Conservation (phyloP, 2,888 invertebrate species). For the Crioceris asparagi region DNA sequence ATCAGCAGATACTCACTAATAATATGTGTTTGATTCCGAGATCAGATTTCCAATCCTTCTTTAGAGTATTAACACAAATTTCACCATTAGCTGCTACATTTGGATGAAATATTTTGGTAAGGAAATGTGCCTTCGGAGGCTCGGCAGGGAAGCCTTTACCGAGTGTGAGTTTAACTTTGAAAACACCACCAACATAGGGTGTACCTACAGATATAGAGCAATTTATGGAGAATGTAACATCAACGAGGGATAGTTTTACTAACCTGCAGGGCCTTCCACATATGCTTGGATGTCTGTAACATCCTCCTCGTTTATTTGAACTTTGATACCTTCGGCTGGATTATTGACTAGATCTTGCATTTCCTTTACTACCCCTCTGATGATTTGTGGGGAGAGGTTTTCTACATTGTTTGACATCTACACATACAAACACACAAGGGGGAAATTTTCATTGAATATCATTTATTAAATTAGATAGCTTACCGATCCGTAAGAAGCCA, state of each 20-base stretch:
- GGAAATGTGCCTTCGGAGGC: constrained; percentile 87
- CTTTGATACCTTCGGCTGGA: constrained; percentile 86
- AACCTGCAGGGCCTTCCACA: constrained; percentile 70
- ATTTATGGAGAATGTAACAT: neutral
- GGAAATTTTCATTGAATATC: neutral
- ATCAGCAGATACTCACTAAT: constrained; percentile 47
- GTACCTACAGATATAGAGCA: constrained; percentile 49
- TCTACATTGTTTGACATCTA: constrained; percentile 80
- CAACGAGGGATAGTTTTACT: neutral
- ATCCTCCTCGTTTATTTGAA: constrained; percentile 83
- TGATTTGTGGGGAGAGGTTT: constrained; percentile 88
- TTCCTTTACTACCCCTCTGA: constrained; percentile 78
- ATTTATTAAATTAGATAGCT: constrained; percentile 14
- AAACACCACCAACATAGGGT: constrained; percentile 81
- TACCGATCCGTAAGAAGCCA: constrained; percentile 23
- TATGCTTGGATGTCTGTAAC: constrained; percentile 88
- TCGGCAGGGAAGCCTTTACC: constrained; percentile 87
- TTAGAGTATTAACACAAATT: constrained; percentile 93
- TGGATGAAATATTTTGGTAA: constrained; percentile 95
- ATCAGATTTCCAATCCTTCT: constrained; percentile 94
- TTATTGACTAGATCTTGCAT: constrained; percentile 70
- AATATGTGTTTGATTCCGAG: constrained; percentile 91
- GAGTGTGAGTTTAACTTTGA: constrained; percentile 79
- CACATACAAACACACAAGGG: constrained; percentile 22
- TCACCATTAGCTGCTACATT: constrained; percentile 90